Conservation (phyloP, 1,140 invertebrate genomes). For the Eulimnadia texana region DNA sequence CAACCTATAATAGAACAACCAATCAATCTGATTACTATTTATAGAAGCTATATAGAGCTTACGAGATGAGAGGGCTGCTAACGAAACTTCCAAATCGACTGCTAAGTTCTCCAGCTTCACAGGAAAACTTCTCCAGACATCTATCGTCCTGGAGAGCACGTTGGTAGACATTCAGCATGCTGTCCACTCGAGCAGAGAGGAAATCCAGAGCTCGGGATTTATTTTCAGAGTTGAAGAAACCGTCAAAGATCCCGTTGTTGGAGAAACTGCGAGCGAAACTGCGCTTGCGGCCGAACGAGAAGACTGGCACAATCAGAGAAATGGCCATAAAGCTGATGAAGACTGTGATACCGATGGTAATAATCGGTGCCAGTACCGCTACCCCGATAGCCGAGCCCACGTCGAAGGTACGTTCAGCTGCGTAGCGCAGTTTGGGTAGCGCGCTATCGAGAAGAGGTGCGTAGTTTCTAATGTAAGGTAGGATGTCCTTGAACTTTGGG, state of each 20-base stretch:
- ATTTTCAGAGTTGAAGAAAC: not conserved
- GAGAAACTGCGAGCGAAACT: constrained; percentile 4
- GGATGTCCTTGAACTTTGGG: constrained; percentile 14
- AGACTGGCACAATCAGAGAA: constrained; percentile 1
- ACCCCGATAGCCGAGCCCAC: constrained; percentile 7
- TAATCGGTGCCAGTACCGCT: not conserved
- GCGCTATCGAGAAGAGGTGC: not conserved
- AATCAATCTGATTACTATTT: not conserved
- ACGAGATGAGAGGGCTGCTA: constrained; percentile 11
- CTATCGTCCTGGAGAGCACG: constrained; percentile 8
- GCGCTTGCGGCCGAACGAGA: not conserved
- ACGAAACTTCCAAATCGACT: constrained; percentile 8
- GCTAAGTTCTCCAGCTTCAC: constrained; percentile 15
- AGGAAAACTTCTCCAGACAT: constrained; percentile 16
- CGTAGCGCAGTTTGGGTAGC: constrained; percentile 4
- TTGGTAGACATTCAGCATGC: constrained; percentile 10
- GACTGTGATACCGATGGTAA: not conserved
- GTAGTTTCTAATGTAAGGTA: constrained; percentile 11
- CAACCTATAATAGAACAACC: constrained; percentile 1
- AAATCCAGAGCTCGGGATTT: not conserved
- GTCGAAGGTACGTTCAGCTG: constrained; percentile 1
- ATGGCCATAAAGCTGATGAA: constrained; percentile 8
- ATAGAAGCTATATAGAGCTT: constrained; percentile 4
- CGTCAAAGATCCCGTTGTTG: constrained; percentile 7
- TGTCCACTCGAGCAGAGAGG: constrained; percentile 11